Base-by-base conservation (phyloP, 2,888 invertebrate species). In the Prosapia bicincta region DNA sequence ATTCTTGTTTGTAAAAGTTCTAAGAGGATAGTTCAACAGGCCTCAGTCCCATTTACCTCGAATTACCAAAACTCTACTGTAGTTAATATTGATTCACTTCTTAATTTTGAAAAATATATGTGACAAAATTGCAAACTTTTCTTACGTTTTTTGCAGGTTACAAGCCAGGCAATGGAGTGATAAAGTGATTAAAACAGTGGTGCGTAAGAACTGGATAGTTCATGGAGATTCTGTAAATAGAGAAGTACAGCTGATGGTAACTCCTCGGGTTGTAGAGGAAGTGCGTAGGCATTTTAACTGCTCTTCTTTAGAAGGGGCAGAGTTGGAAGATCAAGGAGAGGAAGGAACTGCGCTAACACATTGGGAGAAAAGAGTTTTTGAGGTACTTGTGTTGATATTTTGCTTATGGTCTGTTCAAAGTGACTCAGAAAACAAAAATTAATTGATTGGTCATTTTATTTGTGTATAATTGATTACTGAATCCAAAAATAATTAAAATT, bases 311-410 rank as follows among this genome's bases (percentile, higher is more conserved):
- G 98, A 98, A 86, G 99, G 99, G 0, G 99, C 98, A 0, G 99
- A 99, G 84, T 85, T 99, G 66, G 99, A 99, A 86, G 97, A 99
- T 86, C 99, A 99, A 86, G 99, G 99, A 0, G 97, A 96, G 20
- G 97, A 98, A 80, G 99, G 99, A 0, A 99, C 99, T 0, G 93
- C 95, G 0, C 87, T 98, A 67, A 99, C 99, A 0, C 99, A 99
- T 84, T 99, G 99, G 99, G 99, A 99, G 86, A 99, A 99, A 84
- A 87, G 99, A 74, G 92, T 99, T 1, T 97, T 99, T 84, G 99
- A 99, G 90, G 97, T 97, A n/a, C n/a, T n/a, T n/a, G n/a, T n/a
- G n/a, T n/a, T n/a, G n/a, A n/a, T n/a, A n/a, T n/a, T n/a, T n/a
- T n/a, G n/a, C n/a, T n/a, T n/a, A n/a, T n/a, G n/a, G n/a, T n/a